Percentiles rank a stretch among this genome's conserved stretches.
Conservation (phyloP, 2,113 vertebrate genomes). For the Austrofundulus limnaeus region DNA sequence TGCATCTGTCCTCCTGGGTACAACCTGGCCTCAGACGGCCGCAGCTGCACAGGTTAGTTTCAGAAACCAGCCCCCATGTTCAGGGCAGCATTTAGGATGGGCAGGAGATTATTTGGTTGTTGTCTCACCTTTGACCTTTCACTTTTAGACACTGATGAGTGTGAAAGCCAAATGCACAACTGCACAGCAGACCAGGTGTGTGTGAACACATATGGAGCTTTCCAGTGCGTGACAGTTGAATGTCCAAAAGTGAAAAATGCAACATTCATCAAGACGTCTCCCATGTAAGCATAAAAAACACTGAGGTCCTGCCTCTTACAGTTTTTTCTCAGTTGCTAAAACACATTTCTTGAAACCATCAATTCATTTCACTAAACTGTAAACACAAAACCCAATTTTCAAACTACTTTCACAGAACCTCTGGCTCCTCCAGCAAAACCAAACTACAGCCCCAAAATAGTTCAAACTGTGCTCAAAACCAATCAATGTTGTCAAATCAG, state of each 20-base stretch:
- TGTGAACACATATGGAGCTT: slow-evolving; percentile 82
- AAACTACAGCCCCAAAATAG: too few relatives aligned
- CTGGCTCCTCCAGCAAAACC: too few relatives aligned
- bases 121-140: not conserved
- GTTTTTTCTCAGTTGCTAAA: too few relatives aligned
- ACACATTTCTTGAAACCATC: too few relatives aligned
- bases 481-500: too few relatives aligned
- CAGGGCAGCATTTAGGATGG: too few relatives aligned
- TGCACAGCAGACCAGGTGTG: slow-evolving; percentile 79
- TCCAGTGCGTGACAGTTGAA: slow-evolving; percentile 79
- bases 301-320: too few relatives aligned
- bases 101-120: not conserved
- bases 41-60: slow-evolving; percentile 79
- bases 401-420: too few relatives aligned
- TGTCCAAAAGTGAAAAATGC: slow-evolving; percentile 79
- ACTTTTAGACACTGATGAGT: slow-evolving; percentile 82
- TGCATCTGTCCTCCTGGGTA: slow-evolving; percentile 84
- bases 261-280: slow-evolving; percentile 85
- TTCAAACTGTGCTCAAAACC: too few relatives aligned
- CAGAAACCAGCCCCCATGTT: not conserved
- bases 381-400: too few relatives aligned
- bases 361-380: too few relatives aligned
- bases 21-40: slow-evolving; percentile 69
- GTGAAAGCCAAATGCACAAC: slow-evolving; percentile 73
- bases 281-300: slow-evolving; percentile 75